These are phyloP conservation scores for Erannis defoliaria DNA, from an alignment of 2,888 invertebrate genomes.

Conservation along the genomic window DNA sequence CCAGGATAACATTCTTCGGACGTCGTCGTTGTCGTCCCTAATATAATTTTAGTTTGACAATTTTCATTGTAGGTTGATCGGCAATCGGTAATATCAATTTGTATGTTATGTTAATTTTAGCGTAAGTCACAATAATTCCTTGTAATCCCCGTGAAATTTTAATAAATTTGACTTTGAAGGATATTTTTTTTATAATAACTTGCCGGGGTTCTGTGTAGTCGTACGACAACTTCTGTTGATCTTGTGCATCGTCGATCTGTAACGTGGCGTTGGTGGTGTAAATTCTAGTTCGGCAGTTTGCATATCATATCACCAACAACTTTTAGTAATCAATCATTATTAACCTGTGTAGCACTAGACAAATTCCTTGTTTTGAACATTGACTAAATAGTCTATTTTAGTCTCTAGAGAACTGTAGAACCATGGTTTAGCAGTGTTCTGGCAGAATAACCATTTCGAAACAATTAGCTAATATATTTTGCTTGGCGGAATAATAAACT, in stretches of 20 bases:
- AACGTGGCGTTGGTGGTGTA: conserved; percentile 9
- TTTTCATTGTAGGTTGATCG: conserved; percentile 60
- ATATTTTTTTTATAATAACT: conserved; percentile 41
- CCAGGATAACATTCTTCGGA: conserved; percentile 63
- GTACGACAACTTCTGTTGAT: conserved; percentile 15
- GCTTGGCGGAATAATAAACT: not conserved
- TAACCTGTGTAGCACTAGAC: not conserved
- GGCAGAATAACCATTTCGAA: not conserved
- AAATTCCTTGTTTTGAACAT: not conserved
- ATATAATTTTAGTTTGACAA: conserved; percentile 47
- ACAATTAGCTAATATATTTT: too few species aligned
- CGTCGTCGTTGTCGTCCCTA: conserved; percentile 47
- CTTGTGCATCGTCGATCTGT: conserved; percentile 19
- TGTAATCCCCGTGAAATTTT: conserved; percentile 63
- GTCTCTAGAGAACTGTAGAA: conserved; percentile 10
- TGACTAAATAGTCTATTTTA: conserved; percentile 7
- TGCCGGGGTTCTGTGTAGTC: conserved; percentile 22
- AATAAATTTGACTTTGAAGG: conserved; percentile 64
- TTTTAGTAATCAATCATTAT: conserved; percentile 7
- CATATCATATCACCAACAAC: conserved; percentile 6
- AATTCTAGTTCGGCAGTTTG: conserved; percentile 3
- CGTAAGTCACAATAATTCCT: conserved; percentile 69
- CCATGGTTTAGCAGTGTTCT: conserved; percentile 6
- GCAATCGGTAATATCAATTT: conserved; percentile 56
- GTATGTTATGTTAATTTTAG: conserved; percentile 71